phyloP scores from a whole-genome alignment of 2,797 vertebrate genomes.

The Rachycentron canadum region DNA sequence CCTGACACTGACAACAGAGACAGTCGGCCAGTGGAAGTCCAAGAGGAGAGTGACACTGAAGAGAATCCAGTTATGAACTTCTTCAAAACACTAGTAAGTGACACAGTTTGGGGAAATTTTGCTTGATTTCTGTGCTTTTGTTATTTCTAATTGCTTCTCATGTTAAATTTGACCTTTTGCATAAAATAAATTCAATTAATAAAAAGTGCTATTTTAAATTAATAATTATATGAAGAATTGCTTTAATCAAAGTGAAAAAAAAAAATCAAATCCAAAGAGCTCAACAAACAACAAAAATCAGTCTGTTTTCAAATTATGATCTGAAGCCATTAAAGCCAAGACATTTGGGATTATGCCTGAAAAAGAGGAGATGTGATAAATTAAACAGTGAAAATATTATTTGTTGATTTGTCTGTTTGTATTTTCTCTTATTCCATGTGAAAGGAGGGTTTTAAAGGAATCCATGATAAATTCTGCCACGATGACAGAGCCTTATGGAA shows the following conservation, averaged over 20 bases:
- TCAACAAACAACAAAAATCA: not conserved
- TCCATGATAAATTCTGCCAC: conserved; percentile 48
- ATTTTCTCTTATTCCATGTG: not conserved
- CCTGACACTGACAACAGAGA: conserved; percentile 57
- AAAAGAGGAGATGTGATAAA: conserved; percentile 8
- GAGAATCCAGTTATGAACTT: conserved; percentile 96
- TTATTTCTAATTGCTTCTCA: conserved; percentile 2
- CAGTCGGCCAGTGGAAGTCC: conserved; percentile 58
- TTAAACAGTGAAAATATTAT: not conserved
- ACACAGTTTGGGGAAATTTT: not conserved
- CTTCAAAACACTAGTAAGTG: conserved; percentile 96
- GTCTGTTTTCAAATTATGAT: not conserved
- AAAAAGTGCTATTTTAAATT: too few relatives aligned
- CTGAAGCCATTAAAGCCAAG: not conserved
- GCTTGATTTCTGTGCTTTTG: not conserved
- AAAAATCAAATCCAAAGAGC: conserved; percentile 18
- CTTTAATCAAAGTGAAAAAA: not conserved
- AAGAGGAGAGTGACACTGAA: conserved; percentile 76
- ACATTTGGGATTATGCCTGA: not conserved
- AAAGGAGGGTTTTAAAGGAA: not conserved
- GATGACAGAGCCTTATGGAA: conserved; percentile 61
- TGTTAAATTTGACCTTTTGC: conserved; percentile 5
- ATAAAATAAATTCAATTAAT: not conserved
- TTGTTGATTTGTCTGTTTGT: not conserved
- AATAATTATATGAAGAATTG: not conserved